Percentiles rank a stretch among this genome's conserved stretches.
phyloP scores from a whole-genome alignment of 2,113 vertebrate species.

The Cyphomyrus discorhynchus region DNA sequence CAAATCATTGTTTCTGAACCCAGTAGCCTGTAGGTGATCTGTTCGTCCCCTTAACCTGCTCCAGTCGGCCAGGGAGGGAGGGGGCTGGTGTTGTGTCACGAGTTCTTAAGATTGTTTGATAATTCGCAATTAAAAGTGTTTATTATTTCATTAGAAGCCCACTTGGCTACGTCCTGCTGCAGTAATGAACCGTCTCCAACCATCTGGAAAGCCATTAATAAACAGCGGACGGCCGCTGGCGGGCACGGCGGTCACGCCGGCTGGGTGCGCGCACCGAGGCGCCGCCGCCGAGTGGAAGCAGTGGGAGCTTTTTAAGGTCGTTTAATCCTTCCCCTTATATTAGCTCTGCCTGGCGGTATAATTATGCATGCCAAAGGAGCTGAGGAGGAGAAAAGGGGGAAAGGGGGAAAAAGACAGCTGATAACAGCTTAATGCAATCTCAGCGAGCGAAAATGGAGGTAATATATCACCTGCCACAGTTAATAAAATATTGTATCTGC shows the following conservation, averaged over 20 bases:
- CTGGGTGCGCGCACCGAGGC: not conserved
- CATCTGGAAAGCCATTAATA: conserved; percentile 43
- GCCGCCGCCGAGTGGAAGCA: not conserved
- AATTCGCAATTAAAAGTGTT: conserved; percentile 46
- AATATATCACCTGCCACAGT: conserved; percentile 58
- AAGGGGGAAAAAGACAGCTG: not conserved
- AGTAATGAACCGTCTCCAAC: conserved; percentile 41
- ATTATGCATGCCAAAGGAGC: conserved; percentile 34
- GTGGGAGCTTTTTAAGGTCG: conserved; percentile 20
- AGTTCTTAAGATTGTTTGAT: conserved; percentile 45
- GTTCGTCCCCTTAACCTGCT: not conserved
- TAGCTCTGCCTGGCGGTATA: conserved; percentile 24
- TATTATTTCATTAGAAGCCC: conserved; percentile 38
- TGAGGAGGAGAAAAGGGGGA: not conserved
- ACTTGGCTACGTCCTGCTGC: conserved; percentile 1
- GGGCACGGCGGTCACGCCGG: not conserved
- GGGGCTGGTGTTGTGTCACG: conserved; percentile 23
- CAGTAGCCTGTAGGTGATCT: not conserved
- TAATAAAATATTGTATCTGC: conserved; percentile 53
- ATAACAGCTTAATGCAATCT: conserved; percentile 50
- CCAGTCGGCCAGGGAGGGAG: not conserved
- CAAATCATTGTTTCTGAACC: not conserved
- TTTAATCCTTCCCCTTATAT: conserved; percentile 16
- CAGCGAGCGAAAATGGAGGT: conserved; percentile 42
- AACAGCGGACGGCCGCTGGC: conserved; percentile 5